phyloP scores from a whole-genome alignment of 2,113 vertebrate species.

The Gobiocypris rarus region DNA sequence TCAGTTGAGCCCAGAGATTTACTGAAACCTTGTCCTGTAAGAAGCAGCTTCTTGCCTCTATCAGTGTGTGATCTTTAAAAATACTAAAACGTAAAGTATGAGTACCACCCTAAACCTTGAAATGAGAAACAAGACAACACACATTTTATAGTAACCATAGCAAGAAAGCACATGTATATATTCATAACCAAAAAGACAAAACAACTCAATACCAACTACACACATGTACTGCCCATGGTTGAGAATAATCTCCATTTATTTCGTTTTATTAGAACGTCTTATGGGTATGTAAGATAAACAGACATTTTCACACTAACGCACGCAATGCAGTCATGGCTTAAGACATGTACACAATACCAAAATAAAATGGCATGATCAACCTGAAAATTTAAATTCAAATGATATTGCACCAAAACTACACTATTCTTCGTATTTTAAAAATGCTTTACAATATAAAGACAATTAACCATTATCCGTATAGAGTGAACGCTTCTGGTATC shows the following conservation, averaged over 20 bases:
- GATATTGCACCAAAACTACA: background rate
- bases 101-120: slow-evolving; percentile 59
- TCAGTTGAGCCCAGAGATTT: slow-evolving; percentile 73
- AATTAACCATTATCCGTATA: background rate
- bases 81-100: background rate
- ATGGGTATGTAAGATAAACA: background rate
- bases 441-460: background rate
- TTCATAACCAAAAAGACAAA: slow-evolving; percentile 25
- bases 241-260: slow-evolving; percentile 54
- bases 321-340: background rate
- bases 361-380: background rate
- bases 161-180: background rate
- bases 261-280: slow-evolving; percentile 15
- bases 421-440: no score
- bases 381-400: background rate
- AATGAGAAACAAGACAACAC: slow-evolving; percentile 5
- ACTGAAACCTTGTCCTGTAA: slow-evolving; percentile 82
- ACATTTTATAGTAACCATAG: background rate
- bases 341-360: background rate
- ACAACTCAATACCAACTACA: background rate
- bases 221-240: slow-evolving; percentile 77
- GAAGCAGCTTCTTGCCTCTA: slow-evolving; percentile 73
- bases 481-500: background rate
- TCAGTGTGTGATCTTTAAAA: slow-evolving; percentile 15
- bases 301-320: background rate